phyloP scores from a whole-genome alignment of 2,113 vertebrate genomes.

The Pteruthius melanotis region DNA sequence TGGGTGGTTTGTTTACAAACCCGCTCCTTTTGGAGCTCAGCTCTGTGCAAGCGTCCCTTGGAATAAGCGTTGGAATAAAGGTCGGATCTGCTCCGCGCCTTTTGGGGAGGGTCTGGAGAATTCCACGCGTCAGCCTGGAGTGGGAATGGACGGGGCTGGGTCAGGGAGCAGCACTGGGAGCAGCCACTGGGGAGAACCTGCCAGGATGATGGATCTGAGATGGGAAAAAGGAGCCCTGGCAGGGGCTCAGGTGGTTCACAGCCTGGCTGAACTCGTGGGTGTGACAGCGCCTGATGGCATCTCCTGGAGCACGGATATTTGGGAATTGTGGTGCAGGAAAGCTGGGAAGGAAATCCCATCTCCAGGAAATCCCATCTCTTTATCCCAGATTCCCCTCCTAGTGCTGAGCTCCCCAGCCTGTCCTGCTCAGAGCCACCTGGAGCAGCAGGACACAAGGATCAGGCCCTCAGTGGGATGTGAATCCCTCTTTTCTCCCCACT shows the following conservation, averaged over 20 bases:
- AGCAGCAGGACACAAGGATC: neutral
- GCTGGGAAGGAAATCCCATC: neutral
- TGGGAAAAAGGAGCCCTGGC: neutral
- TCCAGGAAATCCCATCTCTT: neutral
- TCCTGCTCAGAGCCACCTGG: neutral
- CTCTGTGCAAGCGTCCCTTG: neutral
- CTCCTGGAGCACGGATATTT: neutral
- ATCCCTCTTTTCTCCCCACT: neutral
- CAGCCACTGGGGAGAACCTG: neutral
- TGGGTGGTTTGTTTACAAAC: neutral
- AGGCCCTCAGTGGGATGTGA: accelerated
- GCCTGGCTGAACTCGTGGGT: accelerated
- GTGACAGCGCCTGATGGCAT: neutral
- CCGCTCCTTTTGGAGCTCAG: neutral
- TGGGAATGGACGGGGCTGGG: neutral
- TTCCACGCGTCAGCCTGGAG: neutral
- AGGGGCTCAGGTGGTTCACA: neutral
- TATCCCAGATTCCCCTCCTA: neutral
- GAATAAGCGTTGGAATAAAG: neutral
- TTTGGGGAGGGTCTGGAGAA: neutral
- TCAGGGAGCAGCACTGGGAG: neutral
- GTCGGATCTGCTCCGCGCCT: neutral
- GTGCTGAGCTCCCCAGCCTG: neutral
- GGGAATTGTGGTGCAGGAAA: neutral
- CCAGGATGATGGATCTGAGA: neutral